Percentiles rank a stretch among this genome's conserved stretches.
phyloP scores from a whole-genome alignment of 2,888 invertebrate species.

The Drosophila meridiana region DNA sequence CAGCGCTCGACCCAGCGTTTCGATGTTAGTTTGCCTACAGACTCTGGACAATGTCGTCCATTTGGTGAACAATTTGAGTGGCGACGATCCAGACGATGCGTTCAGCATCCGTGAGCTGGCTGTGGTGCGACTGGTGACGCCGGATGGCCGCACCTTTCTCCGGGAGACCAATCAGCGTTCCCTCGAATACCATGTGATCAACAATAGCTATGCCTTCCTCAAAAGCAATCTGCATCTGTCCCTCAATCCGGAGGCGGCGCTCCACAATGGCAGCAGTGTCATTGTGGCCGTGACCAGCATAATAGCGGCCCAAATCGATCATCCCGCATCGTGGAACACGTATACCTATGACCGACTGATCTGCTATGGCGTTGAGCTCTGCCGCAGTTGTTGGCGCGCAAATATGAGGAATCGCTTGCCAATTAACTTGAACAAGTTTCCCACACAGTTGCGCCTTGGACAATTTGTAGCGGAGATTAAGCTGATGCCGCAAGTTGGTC shows the following conservation, averaged over 20 bases:
- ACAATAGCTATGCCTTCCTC: conserved; percentile 79
- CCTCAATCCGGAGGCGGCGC: conserved; percentile 57
- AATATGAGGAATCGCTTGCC: conserved; percentile 49
- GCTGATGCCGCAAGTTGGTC: conserved; percentile 47
- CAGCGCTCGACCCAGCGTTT: conserved; percentile 53
- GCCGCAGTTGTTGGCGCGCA: conserved; percentile 68
- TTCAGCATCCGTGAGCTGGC: conserved; percentile 77
- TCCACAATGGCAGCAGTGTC: conserved; percentile 75
- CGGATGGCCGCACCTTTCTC: conserved; percentile 66
- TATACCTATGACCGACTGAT: conserved; percentile 78
- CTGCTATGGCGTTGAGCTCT: conserved; percentile 79
- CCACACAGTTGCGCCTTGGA: conserved; percentile 76
- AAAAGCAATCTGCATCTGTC: conserved; percentile 75
- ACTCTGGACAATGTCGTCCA: conserved; percentile 72
- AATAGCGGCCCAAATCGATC: conserved; percentile 81
- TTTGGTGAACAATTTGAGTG: conserved; percentile 67
- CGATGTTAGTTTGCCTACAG: conserved; percentile 74
- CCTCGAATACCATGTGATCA: conserved; percentile 73
- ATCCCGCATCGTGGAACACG: conserved; percentile 82
- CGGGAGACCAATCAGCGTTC: conserved; percentile 58
- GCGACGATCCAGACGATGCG: conserved; percentile 42
- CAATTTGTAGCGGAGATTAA: conserved; percentile 73
- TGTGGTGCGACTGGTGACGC: conserved; percentile 71
- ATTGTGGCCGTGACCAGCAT: conserved; percentile 75
- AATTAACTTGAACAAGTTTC: conserved; percentile 75